Evolutionary conservation across 2,888 invertebrate genomes (phyloP), one percentile per base, ranked within the genome.

Genomic region (Xestia xanthographa): DNA sequence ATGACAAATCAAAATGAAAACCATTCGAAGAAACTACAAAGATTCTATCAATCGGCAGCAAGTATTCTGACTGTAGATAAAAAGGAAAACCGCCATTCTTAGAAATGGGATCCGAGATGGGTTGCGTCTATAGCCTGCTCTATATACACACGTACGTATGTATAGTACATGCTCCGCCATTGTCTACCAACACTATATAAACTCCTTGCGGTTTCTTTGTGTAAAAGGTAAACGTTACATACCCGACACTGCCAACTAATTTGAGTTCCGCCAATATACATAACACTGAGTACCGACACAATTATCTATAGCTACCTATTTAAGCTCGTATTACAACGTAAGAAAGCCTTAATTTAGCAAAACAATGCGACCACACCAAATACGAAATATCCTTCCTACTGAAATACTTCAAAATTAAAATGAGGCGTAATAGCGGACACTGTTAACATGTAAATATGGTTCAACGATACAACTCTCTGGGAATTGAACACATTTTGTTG

Each of bases 41-140:
- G 84, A 88, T 88, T 88, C 86, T 84, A 88, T 88, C 88, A 88
- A 88, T 88, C 86, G 88, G 76, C 83, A 83, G 83, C 82, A 72
- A 88, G 81, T 84, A 82, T 86, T 86, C 83, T 82, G 80, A 75
- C 85, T 83, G 77, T 74, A 88, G 87, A 88, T 88, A 88, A 86
- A 88, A 88, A 88, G 82, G 83, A 81, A 87, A 88, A 86, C 84
- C 83, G 86, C 85, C 85, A 85, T 88, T 88, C 83, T 88, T 83
- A 77, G 86, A 88, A 88, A 88, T 88, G 85, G 86, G 83, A 79
- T 88, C 80, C 72, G 76, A 86, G 86, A 86, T 86, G 82, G 87
- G 81, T 82, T 81, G 69, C 72, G 79, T 84, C 74, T 85, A 82
- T 79, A 83, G 75, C 77, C 60, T 67, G 67, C 41, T 67, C 70